Evolutionary conservation across 2,888 invertebrate species (phyloP).

Genomic region (Ecliptopera silaceata): DNA sequence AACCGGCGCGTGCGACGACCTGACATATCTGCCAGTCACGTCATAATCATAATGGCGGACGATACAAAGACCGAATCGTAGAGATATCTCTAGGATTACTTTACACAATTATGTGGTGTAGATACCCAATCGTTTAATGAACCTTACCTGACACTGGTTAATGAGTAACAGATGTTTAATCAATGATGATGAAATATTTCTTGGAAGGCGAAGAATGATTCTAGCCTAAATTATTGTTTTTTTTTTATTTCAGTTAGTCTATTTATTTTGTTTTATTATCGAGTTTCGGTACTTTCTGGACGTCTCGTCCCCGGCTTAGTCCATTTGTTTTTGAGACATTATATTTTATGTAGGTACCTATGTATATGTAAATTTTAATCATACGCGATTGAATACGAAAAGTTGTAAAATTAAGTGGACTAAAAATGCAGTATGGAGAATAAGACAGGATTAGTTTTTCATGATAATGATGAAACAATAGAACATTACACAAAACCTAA

Average conservation of each 20-base stretch:
- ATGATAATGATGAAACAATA: conserved; percentile 13
- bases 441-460: too few species aligned
- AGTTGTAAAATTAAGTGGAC: too few species aligned
- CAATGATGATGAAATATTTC: conserved; percentile 17
- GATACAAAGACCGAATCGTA: conserved; percentile 73
- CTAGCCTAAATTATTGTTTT: neutral
- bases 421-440: too few species aligned
- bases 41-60: conserved; percentile 74
- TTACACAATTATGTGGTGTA: conserved; percentile 77
- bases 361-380: too few species aligned
- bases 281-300: too few species aligned
- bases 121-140: conserved; percentile 65
- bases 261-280: too few species aligned
- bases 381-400: too few species aligned
- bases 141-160: conserved; percentile 48
- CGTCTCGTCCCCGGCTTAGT: too few species aligned
- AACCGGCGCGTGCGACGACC: conserved; percentile 70
- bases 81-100: conserved; percentile 78
- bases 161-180: conserved; percentile 19
- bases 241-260: too few species aligned
- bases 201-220: neutral
- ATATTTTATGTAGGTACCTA: too few species aligned
- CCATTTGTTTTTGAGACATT: too few species aligned
- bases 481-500: neutral
- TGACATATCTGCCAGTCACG: conserved; percentile 74